Percentiles rank a stretch among this genome's conserved stretches.
These are phyloP conservation scores for Chamaea fasciata DNA, from an alignment of 2,113 vertebrate species.

Conservation along the genomic window DNA sequence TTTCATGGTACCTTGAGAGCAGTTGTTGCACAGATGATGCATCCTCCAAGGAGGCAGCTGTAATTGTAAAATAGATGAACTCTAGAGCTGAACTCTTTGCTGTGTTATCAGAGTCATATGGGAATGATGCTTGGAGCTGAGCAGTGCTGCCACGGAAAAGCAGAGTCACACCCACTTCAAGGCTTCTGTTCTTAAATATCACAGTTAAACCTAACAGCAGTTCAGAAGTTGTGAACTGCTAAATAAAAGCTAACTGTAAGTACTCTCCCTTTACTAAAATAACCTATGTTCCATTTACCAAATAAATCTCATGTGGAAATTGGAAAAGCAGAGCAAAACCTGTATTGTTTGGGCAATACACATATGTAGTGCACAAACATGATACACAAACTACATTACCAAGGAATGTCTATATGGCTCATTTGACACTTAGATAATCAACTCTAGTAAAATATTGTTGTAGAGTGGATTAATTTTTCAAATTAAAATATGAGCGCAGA, in stretches of 20 bases:
- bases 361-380: not conserved
- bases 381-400: not conserved
- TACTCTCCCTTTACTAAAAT: not conserved
- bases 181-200: not conserved
- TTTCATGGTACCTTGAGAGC: not conserved
- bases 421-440: not conserved
- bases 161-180: not conserved
- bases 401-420: not conserved
- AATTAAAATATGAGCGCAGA: not conserved
- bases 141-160: fast-evolving
- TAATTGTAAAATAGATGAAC: not conserved
- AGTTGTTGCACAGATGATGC: constrained; percentile 22
- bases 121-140: not conserved
- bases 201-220: not conserved
- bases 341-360: not conserved
- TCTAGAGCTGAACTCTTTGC: not conserved
- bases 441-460: not conserved
- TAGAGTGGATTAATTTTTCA: not conserved
- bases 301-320: not conserved
- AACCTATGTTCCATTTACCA: not conserved
- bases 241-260: not conserved
- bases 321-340: not conserved
- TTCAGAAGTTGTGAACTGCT: not conserved
- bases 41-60: not conserved
- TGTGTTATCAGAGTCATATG: not conserved